Percentiles rank a stretch among this genome's conserved stretches.
Conservation (phyloP, 2,888 invertebrate genomes). For the Dryococelus australis region DNA sequence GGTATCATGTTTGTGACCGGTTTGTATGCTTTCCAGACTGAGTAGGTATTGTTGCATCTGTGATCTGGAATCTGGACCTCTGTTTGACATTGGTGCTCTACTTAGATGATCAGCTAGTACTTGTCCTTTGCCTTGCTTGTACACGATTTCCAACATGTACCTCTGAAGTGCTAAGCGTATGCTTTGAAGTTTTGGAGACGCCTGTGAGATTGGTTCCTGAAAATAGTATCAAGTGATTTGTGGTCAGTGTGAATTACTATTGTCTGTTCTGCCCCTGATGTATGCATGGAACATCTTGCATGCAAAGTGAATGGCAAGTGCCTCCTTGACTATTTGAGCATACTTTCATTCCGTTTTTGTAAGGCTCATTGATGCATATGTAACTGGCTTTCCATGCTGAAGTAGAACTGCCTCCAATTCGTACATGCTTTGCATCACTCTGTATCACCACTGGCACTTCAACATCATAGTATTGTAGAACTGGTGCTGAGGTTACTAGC, state of each 20-base stretch:
- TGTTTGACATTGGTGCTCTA: neutral
- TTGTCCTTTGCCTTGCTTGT: neutral
- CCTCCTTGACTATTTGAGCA: neutral
- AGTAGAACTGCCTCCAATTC: neutral
- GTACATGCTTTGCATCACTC: neutral
- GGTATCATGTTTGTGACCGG: neutral
- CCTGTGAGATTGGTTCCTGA: neutral
- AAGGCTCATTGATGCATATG: neutral
- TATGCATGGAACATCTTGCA: neutral
- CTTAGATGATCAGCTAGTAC: neutral
- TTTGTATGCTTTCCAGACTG: neutral
- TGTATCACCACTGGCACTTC: neutral
- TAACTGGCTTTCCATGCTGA: neutral
- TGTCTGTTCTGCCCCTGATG: slow-evolving; percentile 2
- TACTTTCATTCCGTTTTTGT: neutral
- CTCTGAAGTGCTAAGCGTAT: neutral
- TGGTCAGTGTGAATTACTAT: neutral
- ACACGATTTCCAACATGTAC: neutral
- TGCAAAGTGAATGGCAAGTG: neutral
- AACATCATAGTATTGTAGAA: neutral
- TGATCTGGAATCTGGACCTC: neutral
- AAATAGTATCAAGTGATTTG: neutral
- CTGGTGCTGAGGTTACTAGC: neutral
- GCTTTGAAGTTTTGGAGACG: neutral
- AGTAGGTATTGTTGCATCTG: neutral